Evolutionary conservation across 2,797 vertebrate genomes (phyloP).

Genomic region (Oreonectes daqikongensis): DNA sequence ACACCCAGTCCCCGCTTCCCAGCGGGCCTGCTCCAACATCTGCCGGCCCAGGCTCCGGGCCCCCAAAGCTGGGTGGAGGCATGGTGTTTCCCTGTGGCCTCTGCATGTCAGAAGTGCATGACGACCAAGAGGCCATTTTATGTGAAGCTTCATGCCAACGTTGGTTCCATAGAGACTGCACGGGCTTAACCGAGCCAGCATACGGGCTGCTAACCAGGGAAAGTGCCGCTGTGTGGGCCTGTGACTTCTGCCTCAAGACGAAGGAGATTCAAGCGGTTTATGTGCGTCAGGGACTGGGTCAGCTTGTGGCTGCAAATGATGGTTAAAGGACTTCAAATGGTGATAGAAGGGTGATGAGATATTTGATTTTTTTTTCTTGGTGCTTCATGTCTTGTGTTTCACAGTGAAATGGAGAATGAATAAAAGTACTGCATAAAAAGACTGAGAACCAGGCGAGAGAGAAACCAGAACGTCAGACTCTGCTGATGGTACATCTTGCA

Average conservation of each 20-base stretch:
- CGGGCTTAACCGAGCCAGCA: slow-evolving; percentile 93
- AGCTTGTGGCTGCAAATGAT: slow-evolving; percentile 93
- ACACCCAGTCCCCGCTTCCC: slow-evolving; percentile 79
- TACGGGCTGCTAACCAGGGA: slow-evolving; percentile 95
- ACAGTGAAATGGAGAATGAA: slow-evolving; percentile 6
- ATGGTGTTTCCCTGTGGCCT: slow-evolving; percentile 89
- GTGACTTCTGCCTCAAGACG: slow-evolving; percentile 96
- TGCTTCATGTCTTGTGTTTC: slow-evolving; percentile 42
- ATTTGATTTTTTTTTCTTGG: slow-evolving; percentile 40
- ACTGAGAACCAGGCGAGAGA: slow-evolving; percentile 22
- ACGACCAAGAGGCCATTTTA: slow-evolving; percentile 96
- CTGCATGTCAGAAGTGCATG: slow-evolving; percentile 92
- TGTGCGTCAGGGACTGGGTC: slow-evolving; percentile 92
- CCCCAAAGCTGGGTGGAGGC: slow-evolving; percentile 77
- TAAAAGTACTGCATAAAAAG: slow-evolving; percentile 38
- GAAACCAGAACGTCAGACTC: slow-evolving; percentile 23
- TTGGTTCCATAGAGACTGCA: slow-evolving; percentile 98
- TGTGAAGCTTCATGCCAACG: slow-evolving; percentile 97
- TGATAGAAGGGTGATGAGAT: slow-evolving; percentile 9
- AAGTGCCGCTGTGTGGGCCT: slow-evolving; percentile 95
- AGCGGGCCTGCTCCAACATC: slow-evolving; percentile 73
- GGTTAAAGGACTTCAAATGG: slow-evolving; percentile 75
- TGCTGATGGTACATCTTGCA: slow-evolving; percentile 31
- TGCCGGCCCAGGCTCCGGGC: slow-evolving; percentile 72
- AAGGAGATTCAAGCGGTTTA: slow-evolving; percentile 99